Conservation (phyloP, 2,113 vertebrate genomes). For the Marcusenius ussheri region DNA sequence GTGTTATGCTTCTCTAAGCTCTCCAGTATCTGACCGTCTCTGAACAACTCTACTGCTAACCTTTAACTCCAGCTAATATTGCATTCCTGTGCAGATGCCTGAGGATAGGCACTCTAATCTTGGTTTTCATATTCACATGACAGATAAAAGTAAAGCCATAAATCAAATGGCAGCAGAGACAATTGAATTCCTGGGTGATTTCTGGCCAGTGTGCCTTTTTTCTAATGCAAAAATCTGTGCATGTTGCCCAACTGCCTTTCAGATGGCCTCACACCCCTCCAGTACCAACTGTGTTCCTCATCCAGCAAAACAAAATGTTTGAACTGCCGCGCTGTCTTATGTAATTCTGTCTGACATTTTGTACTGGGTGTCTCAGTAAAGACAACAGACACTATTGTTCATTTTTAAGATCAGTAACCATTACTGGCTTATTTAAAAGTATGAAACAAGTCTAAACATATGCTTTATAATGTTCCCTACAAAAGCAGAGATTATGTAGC, state of each 20-base stretch:
- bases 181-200: constrained; percentile 53
- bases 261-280: too few species aligned
- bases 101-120: constrained; percentile 18
- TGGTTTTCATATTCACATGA: constrained; percentile 48
- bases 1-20: neutral
- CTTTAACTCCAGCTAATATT: constrained; percentile 11
- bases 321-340: neutral
- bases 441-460: neutral
- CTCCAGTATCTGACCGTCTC: neutral
- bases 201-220: constrained; percentile 41
- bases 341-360: neutral
- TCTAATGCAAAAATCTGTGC: constrained; percentile 30
- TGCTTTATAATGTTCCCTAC: neutral
- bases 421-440: neutral
- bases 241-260: neutral
- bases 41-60: neutral
- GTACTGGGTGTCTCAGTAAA: neutral
- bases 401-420: neutral
- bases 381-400: neutral
- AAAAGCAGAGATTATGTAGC: neutral
- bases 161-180: constrained; percentile 58
- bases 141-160: constrained; percentile 47
- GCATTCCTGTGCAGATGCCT: constrained; percentile 29
- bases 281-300: neutral
- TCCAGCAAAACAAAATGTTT: neutral